A percentile compares a stretch with the other conserved stretches of the same genome.
Evolutionary conservation across 2,797 vertebrate genomes (phyloP).

Genomic region (Ibycter americanus): DNA sequence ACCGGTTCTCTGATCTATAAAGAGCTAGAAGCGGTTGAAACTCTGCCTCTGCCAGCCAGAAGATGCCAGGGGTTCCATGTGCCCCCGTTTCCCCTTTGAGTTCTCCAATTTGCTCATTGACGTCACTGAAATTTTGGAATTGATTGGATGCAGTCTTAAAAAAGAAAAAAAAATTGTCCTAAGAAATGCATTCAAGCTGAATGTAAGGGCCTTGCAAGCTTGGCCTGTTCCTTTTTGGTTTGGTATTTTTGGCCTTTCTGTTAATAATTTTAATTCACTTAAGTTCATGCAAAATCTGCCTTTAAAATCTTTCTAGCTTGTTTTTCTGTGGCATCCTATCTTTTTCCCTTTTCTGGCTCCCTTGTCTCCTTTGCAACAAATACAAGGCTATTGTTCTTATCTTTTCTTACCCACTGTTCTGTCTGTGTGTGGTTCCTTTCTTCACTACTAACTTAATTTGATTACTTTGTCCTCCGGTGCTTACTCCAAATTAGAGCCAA

Average conservation of each 20-base stretch:
- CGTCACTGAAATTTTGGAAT: conserved; percentile 55
- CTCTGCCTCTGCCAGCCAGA: conserved; percentile 60
- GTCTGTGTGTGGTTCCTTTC: neutral
- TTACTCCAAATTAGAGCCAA: neutral
- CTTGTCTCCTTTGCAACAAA: neutral
- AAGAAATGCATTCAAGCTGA: conserved; percentile 56
- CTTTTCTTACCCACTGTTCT: conserved; percentile 5
- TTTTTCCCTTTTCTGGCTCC: conserved; percentile 21
- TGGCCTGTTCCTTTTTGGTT: conserved; percentile 52
- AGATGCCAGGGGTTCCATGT: conserved; percentile 59
- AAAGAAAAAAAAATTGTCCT: conserved; percentile 29
- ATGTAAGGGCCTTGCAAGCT: conserved; percentile 57
- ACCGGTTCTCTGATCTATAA: conserved; percentile 63
- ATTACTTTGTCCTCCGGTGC: neutral
- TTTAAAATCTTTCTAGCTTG: conserved; percentile 18
- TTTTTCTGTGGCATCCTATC: conserved; percentile 34
- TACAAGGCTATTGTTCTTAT: neutral
- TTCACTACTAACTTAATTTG: conserved; percentile 21
- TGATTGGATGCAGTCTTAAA: conserved; percentile 51
- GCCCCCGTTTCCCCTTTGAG: conserved; percentile 18
- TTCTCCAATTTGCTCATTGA: conserved; percentile 55
- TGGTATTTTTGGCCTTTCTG: conserved; percentile 33
- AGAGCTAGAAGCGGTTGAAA: conserved; percentile 64
- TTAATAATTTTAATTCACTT: conserved; percentile 42
- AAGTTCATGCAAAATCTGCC: conserved; percentile 34